These are phyloP conservation scores for Mesochorus sp. DNA, from an alignment of 2,888 invertebrate species.

Conservation along the genomic window DNA sequence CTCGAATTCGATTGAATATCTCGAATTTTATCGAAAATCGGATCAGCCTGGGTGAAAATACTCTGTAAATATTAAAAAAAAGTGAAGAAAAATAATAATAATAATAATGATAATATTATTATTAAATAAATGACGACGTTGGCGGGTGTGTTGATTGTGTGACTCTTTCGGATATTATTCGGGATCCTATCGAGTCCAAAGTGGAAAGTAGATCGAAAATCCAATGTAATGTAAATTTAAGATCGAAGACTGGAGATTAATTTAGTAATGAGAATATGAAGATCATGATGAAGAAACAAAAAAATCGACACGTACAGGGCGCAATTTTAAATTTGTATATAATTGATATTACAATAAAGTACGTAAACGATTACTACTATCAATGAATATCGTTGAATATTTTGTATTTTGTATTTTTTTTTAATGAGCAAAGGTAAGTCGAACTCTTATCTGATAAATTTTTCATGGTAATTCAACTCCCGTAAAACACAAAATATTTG, in stretches of 20 bases:
- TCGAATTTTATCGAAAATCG: conserved; percentile 43
- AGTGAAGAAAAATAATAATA: conserved; percentile 5
- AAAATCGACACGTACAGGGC: conserved; percentile 69
- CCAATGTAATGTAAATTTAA: conserved; percentile 66
- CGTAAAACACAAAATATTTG: too few species aligned
- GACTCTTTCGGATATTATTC: background rate
- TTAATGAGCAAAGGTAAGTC: too few species aligned
- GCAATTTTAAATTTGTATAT: conserved; percentile 80
- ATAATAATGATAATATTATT: background rate
- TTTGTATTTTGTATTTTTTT: conserved; percentile 29
- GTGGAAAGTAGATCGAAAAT: conserved; percentile 60
- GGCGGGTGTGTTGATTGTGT: conserved; percentile 29
- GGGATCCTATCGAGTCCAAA: conserved; percentile 39
- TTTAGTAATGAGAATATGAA: conserved; percentile 55
- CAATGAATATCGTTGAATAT: conserved; percentile 49
- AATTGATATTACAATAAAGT: conserved; percentile 80
- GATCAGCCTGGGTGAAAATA: conserved; percentile 53
- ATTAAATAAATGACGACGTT: too few species aligned
- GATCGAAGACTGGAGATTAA: conserved; percentile 53
- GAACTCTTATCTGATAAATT: too few species aligned
- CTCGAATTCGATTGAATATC: conserved; percentile 30
- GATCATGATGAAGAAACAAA: conserved; percentile 28
- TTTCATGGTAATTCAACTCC: too few species aligned
- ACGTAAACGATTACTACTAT: conserved; percentile 75
- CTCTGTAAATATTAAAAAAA: conserved; percentile 60